These are phyloP conservation scores for Sebastes variabilis DNA, from an alignment of 2,797 vertebrate species.

Conservation along the genomic window DNA sequence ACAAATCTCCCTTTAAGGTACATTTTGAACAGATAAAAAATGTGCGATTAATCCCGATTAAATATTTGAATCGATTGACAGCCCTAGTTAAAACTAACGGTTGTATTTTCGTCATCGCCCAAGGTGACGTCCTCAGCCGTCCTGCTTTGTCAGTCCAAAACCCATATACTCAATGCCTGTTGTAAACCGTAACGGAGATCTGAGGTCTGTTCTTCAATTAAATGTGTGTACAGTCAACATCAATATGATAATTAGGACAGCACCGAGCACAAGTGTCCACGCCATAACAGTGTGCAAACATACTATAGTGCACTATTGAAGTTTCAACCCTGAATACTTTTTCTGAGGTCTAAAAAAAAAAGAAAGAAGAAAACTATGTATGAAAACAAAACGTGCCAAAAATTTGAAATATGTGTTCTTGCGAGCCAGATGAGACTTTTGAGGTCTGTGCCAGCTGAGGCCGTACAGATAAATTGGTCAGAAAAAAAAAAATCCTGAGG, in stretches of 20 bases:
- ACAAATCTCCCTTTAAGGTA: no score
- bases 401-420: not conserved
- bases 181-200: not conserved
- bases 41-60: no score
- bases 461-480: constrained; percentile 6
- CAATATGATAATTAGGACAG: not conserved
- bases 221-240: not conserved
- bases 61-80: no score
- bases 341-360: not conserved
- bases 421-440: not conserved
- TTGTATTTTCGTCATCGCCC: no score
- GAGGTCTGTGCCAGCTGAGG: constrained; percentile 14
- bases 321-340: not conserved
- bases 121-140: no score
- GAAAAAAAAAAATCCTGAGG: constrained; percentile 21
- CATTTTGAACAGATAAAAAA: no score
- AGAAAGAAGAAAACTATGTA: not conserved
- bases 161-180: no score
- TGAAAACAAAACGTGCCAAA: constrained; percentile 5
- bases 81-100: no score
- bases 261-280: not conserved
- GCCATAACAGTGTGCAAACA: not conserved
- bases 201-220: not conserved
- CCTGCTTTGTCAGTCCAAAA: no score
- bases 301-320: not conserved